Evolutionary conservation across 2,797 vertebrate genomes (phyloP), one percentile per base, ranked within the genome.

Genomic region (Neomorphus geoffroyi): DNA sequence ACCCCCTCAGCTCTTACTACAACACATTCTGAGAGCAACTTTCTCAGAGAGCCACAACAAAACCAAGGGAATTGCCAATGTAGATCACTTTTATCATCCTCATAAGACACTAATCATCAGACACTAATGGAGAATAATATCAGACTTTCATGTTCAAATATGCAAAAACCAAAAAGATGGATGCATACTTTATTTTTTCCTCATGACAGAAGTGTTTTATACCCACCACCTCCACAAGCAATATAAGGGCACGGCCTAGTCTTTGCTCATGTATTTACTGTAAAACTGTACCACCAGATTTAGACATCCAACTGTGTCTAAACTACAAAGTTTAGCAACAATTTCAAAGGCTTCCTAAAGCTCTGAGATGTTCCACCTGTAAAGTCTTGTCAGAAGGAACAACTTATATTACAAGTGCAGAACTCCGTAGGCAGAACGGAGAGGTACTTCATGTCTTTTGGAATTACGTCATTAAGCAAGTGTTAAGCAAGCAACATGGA

Each of bases 381-480:
- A 11, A 32, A 30, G 32, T 58, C 2, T 18, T 32, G 11, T 33
- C 56, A 58, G 30, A 88, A 88, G 13, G 13, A 75, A 13, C 0
- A 80, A 23, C 19, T 72, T n/a, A 61, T 7, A 41, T 37, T 61
- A 17, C 64, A 65, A 65, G 39, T 2, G 5, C 39, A 84, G 18
- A 84, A 71, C 46, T 58, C 45, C 39, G 39, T 7, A n/a, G 32
- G 45, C 11, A 35, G 23, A 60, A 28, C 18, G 53, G 10, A 43
- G 32, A 58, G 3, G n/a, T 22, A 43, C 45, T 27, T 54, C 30
- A 1, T 3, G 16, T 23, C 21, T 70, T 73, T 16, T 30, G 24
- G n/a, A 57, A 35, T 41, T 6, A 1, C 1, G 4, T 7, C 8
- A 46, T n/a, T 15, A 62, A 28, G 23, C 18, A 0, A 21, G 23